phyloP scores from a whole-genome alignment of 2,113 vertebrate genomes.

The Mesitornis unicolor region DNA sequence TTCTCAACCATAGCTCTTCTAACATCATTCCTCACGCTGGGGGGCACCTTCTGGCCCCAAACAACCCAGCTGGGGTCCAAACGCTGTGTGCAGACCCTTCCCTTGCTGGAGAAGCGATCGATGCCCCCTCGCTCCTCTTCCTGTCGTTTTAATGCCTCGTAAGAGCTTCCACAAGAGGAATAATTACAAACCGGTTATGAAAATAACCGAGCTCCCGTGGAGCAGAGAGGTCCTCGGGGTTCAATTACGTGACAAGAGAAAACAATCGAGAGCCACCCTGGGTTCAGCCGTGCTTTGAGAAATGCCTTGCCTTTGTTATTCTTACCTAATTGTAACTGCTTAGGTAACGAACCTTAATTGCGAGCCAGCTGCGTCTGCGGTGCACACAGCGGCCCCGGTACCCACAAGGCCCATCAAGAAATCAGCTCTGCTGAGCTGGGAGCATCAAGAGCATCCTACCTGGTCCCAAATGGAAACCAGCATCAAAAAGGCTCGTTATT shows the following conservation, averaged over 20 bases:
- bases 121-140: background rate
- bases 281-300: background rate
- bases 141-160: background rate
- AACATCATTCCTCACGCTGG: background rate
- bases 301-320: conserved; percentile 4
- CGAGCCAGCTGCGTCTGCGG: background rate
- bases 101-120: background rate
- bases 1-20: background rate
- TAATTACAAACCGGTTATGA: conserved; percentile 31
- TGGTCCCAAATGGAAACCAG: background rate
- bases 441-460: background rate
- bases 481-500: background rate
- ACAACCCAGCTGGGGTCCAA: background rate
- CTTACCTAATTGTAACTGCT: background rate
- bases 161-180: conserved; percentile 7
- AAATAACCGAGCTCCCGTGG: background rate
- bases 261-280: conserved; percentile 21
- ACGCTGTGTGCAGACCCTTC: background rate
- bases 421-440: background rate
- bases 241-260: conserved; percentile 51
- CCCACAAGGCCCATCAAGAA: background rate
- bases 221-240: conserved; percentile 37
- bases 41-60: background rate
- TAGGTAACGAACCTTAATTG: conserved; percentile 27
- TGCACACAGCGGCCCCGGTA: background rate